Evolutionary conservation across 2,113 vertebrate genomes (phyloP), one percentile per base, ranked within the genome.

Genomic region (Laticauda colubrina): DNA sequence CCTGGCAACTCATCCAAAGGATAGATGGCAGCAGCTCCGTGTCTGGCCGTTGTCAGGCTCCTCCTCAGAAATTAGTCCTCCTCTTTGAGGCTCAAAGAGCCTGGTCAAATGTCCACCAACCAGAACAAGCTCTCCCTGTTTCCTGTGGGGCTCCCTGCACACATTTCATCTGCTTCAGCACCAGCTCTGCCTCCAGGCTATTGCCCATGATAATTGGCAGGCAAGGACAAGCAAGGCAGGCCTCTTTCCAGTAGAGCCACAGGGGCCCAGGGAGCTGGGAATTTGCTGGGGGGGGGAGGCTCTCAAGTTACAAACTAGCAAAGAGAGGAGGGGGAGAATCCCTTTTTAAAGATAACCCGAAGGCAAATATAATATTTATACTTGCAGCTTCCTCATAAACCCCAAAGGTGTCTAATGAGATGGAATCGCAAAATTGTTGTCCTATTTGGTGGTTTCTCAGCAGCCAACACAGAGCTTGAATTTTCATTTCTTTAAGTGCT

Each of bases 341-440:
- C 97, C 98, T 98, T 98, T 98, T 98, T 98, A 98, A 98, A 98
- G 97, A 98, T 98, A 97, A 98, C 98, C 98, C 97, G 97, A 95
- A 98, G 98, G 98, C 97, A 98, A 98, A 98, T 98, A 98, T 98
- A 98, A 98, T 98, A 98, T 98, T 98, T 98, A 98, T 98, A 98
- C 97, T 98, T 98, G 97, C 97, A 97, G 97, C 97, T 97, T 97
- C 95, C 97, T 97, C 96, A 92, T 97, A 97, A 98, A 97, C 97
- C 96, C 97, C 97, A 97, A 98, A 98, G 97, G 97, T 96, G 97
- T 97, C 97, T 98, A 98, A 98, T 98, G 98, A 98, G 98, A 97
- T 98, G 96, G 97, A 97, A 98, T 98, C 97, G 97, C 97, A 97
- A 98, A 98, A 98, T 96, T 97, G 97, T 96, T 87, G 96, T 97